Percentiles rank a stretch among this genome's conserved stretches.
Evolutionary conservation across 2,113 vertebrate genomes (phyloP).

Genomic region (Eurypyga helias): DNA sequence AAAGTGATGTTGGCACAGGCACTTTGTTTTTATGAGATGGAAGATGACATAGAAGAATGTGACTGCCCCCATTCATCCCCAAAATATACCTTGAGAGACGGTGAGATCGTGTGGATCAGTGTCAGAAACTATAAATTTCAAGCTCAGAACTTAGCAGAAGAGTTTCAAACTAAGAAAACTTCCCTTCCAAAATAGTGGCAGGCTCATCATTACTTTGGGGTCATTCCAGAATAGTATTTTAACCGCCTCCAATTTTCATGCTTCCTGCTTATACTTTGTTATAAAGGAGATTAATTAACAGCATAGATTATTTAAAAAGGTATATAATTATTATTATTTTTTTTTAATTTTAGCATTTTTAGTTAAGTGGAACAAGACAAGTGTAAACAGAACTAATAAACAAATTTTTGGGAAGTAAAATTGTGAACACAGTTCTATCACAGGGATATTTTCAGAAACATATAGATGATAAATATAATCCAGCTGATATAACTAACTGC

Average conservation of each 20-base stretch:
- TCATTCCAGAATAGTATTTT: neutral
- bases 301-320: neutral
- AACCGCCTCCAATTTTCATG: neutral
- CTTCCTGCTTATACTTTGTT: neutral
- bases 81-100: slow-evolving; percentile 5
- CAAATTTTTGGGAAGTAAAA: neutral
- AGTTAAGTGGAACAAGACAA: neutral
- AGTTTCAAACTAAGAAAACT: neutral
- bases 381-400: neutral
- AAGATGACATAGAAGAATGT: neutral
- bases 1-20: neutral
- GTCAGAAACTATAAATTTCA: neutral
- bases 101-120: neutral
- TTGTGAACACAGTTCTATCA: neutral
- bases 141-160: neutral
- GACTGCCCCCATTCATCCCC: neutral
- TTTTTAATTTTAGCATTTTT: neutral
- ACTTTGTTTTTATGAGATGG: neutral
- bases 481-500: neutral
- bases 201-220: neutral
- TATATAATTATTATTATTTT: neutral
- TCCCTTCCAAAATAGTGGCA: neutral
- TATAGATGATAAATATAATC: neutral
- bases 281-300: neutral
- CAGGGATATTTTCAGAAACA: neutral